Base-by-base conservation (phyloP, 1,140 invertebrate species). In the Drosophila murphyi region DNA sequence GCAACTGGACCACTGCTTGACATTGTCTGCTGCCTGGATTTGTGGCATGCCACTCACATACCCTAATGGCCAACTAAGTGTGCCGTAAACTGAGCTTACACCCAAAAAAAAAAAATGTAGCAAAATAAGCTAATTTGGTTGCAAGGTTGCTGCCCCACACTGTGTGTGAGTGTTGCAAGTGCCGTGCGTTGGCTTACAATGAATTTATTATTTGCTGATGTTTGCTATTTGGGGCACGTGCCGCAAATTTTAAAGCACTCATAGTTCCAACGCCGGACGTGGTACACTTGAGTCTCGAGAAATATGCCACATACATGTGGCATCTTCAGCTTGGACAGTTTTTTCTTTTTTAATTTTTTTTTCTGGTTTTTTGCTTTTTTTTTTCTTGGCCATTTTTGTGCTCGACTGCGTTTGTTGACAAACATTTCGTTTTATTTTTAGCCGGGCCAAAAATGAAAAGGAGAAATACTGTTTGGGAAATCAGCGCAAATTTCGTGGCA, bases 151-250 rank as follows among this genome's bases (percentile, higher is more conserved):
- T 47, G 12, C 28, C 31, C 41, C 29, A 10, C 6, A 4, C 4
- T 41, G 28, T 34, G 47, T 31, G 39, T 28, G 10, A 70, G 57
- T 64, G 45, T 52, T 51, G 52, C 28, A 63, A 63, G 55, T 47
- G 50, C 52, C 67, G 52, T 70, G 60, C 70, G 65, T 54, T 67
- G 70, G 70, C 82, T 86, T 72, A 86, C 82, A 86, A 78, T 70
- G 80, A 85, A 91, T 88, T 88, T 91, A 91, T 91, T 91, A 89
- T 91, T 91, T 91, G 89, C 83, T 91, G 82, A 91, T 91, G 88
- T 91, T 91, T 91, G 81, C 88, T 82, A 91, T 91, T 91, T 91
- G 76, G 64, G 69, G 83, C 88, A 91, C 89, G 88, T 91, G 88
- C 83, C 68, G 71, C 78, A 91, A 91, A 91, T 91, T 91, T 80